Percentiles rank a stretch among this genome's conserved stretches.
phyloP scores from a whole-genome alignment of 2,888 invertebrate genomes.

The Melikaiella ostensackeni region DNA sequence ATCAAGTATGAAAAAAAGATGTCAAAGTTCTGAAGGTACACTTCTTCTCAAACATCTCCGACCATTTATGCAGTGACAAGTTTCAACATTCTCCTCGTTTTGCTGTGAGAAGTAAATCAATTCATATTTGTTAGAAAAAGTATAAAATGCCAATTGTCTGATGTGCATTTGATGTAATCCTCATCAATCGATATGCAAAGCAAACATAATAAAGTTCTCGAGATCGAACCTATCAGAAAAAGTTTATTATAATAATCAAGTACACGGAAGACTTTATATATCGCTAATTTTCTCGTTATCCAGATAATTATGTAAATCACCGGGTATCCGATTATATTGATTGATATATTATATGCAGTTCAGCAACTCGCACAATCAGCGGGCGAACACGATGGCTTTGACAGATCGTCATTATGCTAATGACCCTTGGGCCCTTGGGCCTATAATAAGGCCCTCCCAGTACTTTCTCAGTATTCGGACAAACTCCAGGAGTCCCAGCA shows the following conservation, averaged over 20 bases:
- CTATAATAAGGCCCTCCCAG: conserved; percentile 1
- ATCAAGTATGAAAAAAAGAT: too few species aligned
- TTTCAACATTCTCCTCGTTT: too few species aligned
- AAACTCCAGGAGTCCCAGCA: not conserved
- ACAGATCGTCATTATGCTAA: conserved; percentile 52
- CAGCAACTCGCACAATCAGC: conserved; percentile 26
- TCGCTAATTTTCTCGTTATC: conserved; percentile 41
- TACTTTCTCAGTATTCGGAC: not conserved
- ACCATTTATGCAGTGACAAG: too few species aligned
- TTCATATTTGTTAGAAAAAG: too few species aligned
- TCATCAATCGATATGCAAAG: not conserved
- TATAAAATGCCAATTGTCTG: too few species aligned
- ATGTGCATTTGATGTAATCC: too few species aligned
- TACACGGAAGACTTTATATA: conserved; percentile 16
- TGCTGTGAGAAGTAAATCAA: too few species aligned
- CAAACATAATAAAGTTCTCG: not conserved
- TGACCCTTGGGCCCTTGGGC: conserved; percentile 39
- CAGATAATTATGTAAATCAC: conserved; percentile 40
- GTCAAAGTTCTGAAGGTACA: too few species aligned
- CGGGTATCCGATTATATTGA: conserved; percentile 39
- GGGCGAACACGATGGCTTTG: conserved; percentile 36
- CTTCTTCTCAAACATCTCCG: too few species aligned
- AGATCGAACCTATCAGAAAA: not conserved
- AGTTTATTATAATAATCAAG: conserved; percentile 26
- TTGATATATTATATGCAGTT: conserved; percentile 43